Percentiles rank a stretch among this genome's conserved stretches.
Conservation (phyloP, 2,888 invertebrate genomes). For the Drosophila paranaensis region DNA sequence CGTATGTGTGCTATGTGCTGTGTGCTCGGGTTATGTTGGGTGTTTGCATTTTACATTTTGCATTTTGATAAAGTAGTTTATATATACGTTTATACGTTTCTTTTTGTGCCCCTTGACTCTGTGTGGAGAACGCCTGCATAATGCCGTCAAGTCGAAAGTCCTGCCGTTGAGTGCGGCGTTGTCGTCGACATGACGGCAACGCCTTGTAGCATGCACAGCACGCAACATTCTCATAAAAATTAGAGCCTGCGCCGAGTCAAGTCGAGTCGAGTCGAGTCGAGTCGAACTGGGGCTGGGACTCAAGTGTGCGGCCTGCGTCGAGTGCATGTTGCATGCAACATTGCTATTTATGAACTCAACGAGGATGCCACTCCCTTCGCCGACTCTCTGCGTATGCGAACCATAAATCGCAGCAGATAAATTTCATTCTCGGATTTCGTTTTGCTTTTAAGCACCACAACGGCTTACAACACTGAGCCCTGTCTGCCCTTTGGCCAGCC, state of each 20-base stretch:
- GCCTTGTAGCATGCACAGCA: conserved; percentile 73
- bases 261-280: conserved; percentile 35
- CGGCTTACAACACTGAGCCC: conserved; percentile 22
- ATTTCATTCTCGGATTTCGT: conserved; percentile 68
- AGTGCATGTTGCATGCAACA: conserved; percentile 77
- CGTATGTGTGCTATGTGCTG: conserved; percentile 57
- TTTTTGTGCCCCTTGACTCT: conserved; percentile 40
- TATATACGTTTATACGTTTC: conserved; percentile 8
- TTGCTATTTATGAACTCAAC: conserved; percentile 79
- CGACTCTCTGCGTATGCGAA: conserved; percentile 14
- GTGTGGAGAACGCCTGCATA: conserved; percentile 21
- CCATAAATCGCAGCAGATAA: conserved; percentile 78
- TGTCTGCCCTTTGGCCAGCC: conserved; percentile 55
- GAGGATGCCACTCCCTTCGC: conserved; percentile 49
- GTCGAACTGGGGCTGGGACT: conserved; percentile 20
- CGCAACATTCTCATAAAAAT: conserved; percentile 80
- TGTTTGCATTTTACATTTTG: conserved; percentile 32
- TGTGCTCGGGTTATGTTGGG: conserved; percentile 10
- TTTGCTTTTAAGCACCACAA: conserved; percentile 43
- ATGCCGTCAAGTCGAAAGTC: conserved; percentile 28
- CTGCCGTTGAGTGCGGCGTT: conserved; percentile 38
- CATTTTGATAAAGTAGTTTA: conserved; percentile 60
- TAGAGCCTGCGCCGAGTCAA: conserved; percentile 64
- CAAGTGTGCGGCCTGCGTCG: conserved; percentile 43
- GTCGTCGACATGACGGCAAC: conserved; percentile 64